Evolutionary conservation across 2,888 invertebrate genomes (phyloP).

Genomic region (Arge pagana): DNA sequence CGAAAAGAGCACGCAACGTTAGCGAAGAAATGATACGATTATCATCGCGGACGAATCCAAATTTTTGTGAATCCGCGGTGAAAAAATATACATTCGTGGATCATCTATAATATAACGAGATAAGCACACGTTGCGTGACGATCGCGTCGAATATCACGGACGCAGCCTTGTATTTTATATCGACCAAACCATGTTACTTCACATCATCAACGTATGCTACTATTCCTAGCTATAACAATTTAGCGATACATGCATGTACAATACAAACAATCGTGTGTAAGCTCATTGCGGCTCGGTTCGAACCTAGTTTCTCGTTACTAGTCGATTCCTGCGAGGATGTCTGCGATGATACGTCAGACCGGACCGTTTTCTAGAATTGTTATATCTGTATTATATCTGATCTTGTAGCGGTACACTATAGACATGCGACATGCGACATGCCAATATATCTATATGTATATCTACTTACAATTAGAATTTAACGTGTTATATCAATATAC

Average conservation of each 20-base stretch:
- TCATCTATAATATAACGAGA: too few relatives aligned
- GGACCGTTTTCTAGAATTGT: conserved; percentile 6
- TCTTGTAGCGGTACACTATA: conserved; percentile 14
- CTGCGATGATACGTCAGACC: background rate
- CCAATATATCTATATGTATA: conserved; percentile 41
- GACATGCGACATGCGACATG: background rate
- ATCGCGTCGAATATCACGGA: background rate
- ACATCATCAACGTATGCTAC: background rate
- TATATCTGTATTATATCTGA: conserved; percentile 9
- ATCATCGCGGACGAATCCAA: too few relatives aligned
- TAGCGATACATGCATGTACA: background rate
- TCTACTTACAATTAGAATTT: conserved; percentile 52
- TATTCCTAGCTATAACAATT: background rate
- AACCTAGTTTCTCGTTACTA: background rate
- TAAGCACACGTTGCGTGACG: too few relatives aligned
- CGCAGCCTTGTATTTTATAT: background rate
- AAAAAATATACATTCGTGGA: too few relatives aligned
- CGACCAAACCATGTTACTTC: background rate
- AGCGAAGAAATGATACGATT: too few relatives aligned
- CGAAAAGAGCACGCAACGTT: too few relatives aligned
- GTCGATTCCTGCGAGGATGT: background rate
- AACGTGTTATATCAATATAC: conserved; percentile 55
- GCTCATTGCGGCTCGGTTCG: background rate
- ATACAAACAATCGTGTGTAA: background rate
- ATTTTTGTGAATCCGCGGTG: too few relatives aligned